Conservation (phyloP, 2,888 invertebrate species). For the Drosophila histrio region DNA sequence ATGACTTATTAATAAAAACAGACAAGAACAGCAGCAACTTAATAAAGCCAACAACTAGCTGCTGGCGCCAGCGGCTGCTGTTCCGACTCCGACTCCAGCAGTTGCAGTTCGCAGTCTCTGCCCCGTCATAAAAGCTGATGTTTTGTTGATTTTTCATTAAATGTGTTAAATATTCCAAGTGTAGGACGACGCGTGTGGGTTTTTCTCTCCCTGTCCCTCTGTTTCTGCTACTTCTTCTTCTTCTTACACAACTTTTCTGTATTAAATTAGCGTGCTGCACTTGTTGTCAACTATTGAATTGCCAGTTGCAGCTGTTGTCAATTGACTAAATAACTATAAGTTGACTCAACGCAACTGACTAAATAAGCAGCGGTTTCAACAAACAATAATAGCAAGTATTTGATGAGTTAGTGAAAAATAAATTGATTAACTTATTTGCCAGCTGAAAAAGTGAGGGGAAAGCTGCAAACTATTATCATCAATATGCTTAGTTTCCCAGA, state of each 20-base stretch:
- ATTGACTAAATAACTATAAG: conserved; percentile 4
- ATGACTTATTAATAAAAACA: conserved; percentile 80
- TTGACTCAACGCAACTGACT: conserved; percentile 1
- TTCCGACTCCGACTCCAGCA: conserved; percentile 14
- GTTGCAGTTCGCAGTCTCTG: conserved; percentile 30
- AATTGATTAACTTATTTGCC: too few relatives aligned
- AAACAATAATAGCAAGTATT: too few relatives aligned
- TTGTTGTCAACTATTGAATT: conserved; percentile 36
- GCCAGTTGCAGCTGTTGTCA: conserved; percentile 24
- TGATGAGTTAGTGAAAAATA: too few relatives aligned
- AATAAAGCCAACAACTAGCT: conserved; percentile 72
- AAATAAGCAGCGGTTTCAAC: too few relatives aligned
- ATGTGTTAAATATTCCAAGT: conserved; percentile 78
- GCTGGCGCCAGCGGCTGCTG: conserved; percentile 18
- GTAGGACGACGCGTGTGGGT: conserved; percentile 72
- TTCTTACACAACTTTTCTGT: conserved; percentile 3
- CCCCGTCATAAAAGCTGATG: conserved; percentile 72
- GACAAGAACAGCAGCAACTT: conserved; percentile 72
- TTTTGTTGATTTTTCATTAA: conserved; percentile 78
- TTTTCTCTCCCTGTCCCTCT: conserved; percentile 33
- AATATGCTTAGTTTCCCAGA: too few relatives aligned
- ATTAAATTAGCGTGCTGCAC: conserved; percentile 47
- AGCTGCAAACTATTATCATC: too few relatives aligned
- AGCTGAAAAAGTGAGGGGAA: too few relatives aligned
- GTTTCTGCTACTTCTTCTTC: not conserved